Base-by-base conservation (phyloP, 2,888 invertebrate genomes). In the Drosophila meridiana region DNA sequence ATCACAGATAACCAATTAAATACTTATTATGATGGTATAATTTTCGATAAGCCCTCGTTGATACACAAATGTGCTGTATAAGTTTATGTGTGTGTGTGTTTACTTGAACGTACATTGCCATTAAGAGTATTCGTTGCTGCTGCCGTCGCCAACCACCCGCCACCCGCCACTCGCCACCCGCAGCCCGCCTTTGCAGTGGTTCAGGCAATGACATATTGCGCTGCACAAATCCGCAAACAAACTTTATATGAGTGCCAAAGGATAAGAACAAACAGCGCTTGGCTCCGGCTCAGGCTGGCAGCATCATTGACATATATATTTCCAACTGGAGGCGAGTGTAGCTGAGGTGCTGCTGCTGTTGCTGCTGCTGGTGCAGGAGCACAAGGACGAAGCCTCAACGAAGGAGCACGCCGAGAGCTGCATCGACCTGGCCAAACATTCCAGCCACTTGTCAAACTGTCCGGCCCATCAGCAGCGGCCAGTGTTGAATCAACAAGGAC, bases 151-250 rank as follows among this genome's bases (percentile, higher is more conserved):
- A 36, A n/a, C 50, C n/a, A 50, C 8, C 28, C 47, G 3, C 20
- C 2, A 36, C 30, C 52, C 36, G 6, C 6, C 14, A 7, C 34
- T 8, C 45, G 8, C 32, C 34, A 7, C 45, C 52, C 14, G n/a
- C 42, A 45, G 52, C 11, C 8, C 7, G 8, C 20, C 43, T n/a
- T n/a, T 7, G n/a, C 60, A 42, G 45, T 72, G 79, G 64, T 42
- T 70, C 75, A 82, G 75, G 80, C 83, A 90, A 85, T 90, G 89
- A 89, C 89, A 89, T 89, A 90, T 90, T 90, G 88, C 87, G 72
- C 82, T 83, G 87, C 85, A 89, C 85, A 89, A 90, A 89, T 89
- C 88, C 87, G 89, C 89, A 88, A 89, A 87, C 87, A 89, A 87
- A 87, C 89, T 88, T 83, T 86, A 86, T 86, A 86, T 86, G 85